Base-by-base conservation (phyloP, 2,113 vertebrate genomes). In the Elachura formosa region DNA sequence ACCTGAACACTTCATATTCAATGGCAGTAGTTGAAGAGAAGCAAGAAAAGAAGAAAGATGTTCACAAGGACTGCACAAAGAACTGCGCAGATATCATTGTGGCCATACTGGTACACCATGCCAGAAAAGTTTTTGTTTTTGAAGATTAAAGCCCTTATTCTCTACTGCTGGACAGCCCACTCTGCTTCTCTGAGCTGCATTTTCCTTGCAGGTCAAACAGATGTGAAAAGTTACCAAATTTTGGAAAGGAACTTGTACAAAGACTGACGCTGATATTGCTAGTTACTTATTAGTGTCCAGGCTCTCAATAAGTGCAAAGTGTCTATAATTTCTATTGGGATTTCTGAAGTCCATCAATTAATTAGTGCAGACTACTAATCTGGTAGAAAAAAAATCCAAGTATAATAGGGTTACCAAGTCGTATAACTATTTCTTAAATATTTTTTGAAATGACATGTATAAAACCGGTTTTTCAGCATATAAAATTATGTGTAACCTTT, bases 381-480 rank as follows among this genome's bases (percentile, higher is more conserved):
- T 81, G 58, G 41, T 62, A 68, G 64, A 23, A 96, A 93, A 91
- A 92, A 93, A 95, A 54, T 36, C 25, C 10, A 74, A 90, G n/a
- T 51, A 20, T 58, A 58, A 33, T 81, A 89, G 36, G 15, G 77
- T 81, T 91, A 96, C 74, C 66, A 66, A 81, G 77, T 56, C 61
- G 87, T 90, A 43, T 48, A 83, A 36, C 78, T 89, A 19, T 84
- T 93, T 91, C 93, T 97, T 92, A 94, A 95, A 84, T 82, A 76
- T 88, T 95, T 96, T 94, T 91, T 90, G 11, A 78, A 93, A 87
- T 89, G 19, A 48, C 78, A 67, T n/a, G 61, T 43, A 63, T 87
- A 89, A 96, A 97, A 97, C 97, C 41, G 25, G 96, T 96, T 97
- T 94, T 94, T 96, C 96, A 81, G 75, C 55, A 73, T 92, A 51